Conservation (phyloP, 1,140 invertebrate species). For the Zaprionus nigranus region DNA sequence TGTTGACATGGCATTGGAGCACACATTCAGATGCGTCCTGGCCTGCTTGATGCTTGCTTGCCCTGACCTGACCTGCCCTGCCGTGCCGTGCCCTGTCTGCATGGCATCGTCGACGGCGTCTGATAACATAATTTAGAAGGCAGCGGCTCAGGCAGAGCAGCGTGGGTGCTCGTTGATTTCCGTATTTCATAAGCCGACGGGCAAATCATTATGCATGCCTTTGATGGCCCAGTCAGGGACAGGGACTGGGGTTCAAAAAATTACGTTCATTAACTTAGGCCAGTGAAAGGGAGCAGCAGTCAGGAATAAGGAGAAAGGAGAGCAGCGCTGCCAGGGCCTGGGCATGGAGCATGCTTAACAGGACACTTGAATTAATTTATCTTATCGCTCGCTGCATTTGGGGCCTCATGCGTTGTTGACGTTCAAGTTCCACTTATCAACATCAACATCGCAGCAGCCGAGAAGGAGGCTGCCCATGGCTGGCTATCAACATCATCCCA, state of each 20-base stretch:
- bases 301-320: conserved; percentile 9
- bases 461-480: neutral
- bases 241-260: conserved; percentile 49
- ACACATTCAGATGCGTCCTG: conserved; percentile 24
- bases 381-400: conserved; percentile 68
- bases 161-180: conserved; percentile 40
- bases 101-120: neutral
- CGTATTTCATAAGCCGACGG: conserved; percentile 71
- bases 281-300: conserved; percentile 19
- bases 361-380: conserved; percentile 77
- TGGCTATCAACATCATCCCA: conserved; percentile 43
- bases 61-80: neutral
- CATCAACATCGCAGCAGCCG: conserved; percentile 52
- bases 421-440: conserved; percentile 77
- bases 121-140: conserved; percentile 41
- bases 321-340: neutral
- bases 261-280: conserved; percentile 62
- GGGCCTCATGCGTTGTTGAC: conserved; percentile 69
- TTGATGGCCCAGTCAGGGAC: conserved; percentile 46
- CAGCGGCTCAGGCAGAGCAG: conserved; percentile 1
- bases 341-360: conserved; percentile 5
- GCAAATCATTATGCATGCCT: conserved; percentile 76
- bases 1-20: conserved; percentile 74
- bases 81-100: neutral
- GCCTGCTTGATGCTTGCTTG: neutral